Percentiles rank a stretch among this genome's conserved stretches.
phyloP scores from a whole-genome alignment of 2,113 vertebrate genomes.

The Seriola quinqueradiata region DNA sequence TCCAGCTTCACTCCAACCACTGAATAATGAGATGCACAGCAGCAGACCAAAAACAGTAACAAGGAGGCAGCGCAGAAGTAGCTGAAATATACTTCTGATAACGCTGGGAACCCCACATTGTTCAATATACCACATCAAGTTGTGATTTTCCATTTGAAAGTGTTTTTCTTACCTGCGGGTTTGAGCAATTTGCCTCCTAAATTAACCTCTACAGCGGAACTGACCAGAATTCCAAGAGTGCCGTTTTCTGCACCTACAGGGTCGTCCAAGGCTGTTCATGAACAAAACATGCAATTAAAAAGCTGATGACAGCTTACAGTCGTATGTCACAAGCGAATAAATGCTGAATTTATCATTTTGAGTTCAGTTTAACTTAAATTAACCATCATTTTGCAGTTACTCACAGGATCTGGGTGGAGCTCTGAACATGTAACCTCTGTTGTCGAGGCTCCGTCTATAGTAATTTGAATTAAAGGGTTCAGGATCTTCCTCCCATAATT shows the following conservation, averaged over 20 bases:
- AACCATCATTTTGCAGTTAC: conserved; percentile 60
- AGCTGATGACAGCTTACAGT: no score
- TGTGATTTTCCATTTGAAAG: background rate
- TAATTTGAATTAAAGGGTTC: conserved; percentile 97
- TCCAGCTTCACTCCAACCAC: conserved; percentile 98
- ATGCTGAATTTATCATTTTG: background rate
- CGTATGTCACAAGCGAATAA: background rate
- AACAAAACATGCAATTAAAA: background rate
- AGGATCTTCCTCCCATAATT: conserved; percentile 94
- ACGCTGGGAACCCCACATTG: background rate
- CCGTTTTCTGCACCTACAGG: conserved; percentile 89
- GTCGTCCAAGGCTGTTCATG: conserved; percentile 79
- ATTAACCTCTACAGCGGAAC: conserved; percentile 93
- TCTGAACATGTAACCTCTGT: conserved; percentile 95
- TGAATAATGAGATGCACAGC: conserved; percentile 54
- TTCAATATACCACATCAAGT: background rate
- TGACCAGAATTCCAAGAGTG: conserved; percentile 94
- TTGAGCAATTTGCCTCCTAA: conserved; percentile 90
- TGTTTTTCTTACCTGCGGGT: conserved; percentile 89
- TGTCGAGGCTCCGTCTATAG: conserved; percentile 95
- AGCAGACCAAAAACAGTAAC: background rate
- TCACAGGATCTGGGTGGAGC: conserved; percentile 89
- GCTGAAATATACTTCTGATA: background rate
- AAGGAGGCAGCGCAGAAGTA: background rate
- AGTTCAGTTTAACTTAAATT: background rate